A percentile compares a stretch with the other conserved stretches of the same genome.
Evolutionary conservation across 2,113 vertebrate species (phyloP).

Genomic region (Clinocottus analis): DNA sequence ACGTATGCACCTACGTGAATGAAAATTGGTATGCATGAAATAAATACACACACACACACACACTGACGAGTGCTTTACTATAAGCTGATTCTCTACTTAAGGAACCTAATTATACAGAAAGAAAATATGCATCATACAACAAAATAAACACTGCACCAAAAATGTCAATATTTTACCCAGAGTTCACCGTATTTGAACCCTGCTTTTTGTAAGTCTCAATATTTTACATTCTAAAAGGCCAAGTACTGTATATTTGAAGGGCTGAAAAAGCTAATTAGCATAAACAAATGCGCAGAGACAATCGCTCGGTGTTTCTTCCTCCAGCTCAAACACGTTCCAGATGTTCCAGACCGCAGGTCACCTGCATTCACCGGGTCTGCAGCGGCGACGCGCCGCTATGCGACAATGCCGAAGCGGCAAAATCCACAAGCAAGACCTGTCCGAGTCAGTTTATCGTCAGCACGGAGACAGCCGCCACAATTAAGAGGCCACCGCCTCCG

Average conservation of each 20-base stretch:
- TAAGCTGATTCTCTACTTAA: too few species aligned
- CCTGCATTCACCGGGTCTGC: constrained; percentile 28
- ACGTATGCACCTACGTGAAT: too few species aligned
- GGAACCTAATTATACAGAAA: too few species aligned
- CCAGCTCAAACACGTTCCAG: constrained; percentile 31
- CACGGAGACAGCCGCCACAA: constrained; percentile 30
- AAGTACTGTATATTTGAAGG: too few species aligned
- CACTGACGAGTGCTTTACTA: too few species aligned
- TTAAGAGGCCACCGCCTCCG: constrained; percentile 44
- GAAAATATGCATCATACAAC: too few species aligned
- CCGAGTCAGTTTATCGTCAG: constrained; percentile 38
- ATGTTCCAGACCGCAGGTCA: constrained; percentile 38
- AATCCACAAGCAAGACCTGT: constrained; percentile 50
- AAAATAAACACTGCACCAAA: too few species aligned
- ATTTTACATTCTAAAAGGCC: neutral
- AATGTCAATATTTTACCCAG: too few species aligned
- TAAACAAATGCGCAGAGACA: constrained; percentile 16
- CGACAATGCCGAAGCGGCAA: constrained; percentile 17
- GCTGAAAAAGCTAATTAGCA: neutral
- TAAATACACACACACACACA: too few species aligned
- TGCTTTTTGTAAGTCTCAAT: too few species aligned
- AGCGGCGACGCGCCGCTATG: constrained; percentile 29
- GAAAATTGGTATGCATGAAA: too few species aligned
- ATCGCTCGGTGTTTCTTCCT: constrained; percentile 5
- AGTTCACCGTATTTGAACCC: too few species aligned